Base-by-base conservation (phyloP, 2,113 vertebrate genomes). In the Daubentonia madagascariensis region DNA sequence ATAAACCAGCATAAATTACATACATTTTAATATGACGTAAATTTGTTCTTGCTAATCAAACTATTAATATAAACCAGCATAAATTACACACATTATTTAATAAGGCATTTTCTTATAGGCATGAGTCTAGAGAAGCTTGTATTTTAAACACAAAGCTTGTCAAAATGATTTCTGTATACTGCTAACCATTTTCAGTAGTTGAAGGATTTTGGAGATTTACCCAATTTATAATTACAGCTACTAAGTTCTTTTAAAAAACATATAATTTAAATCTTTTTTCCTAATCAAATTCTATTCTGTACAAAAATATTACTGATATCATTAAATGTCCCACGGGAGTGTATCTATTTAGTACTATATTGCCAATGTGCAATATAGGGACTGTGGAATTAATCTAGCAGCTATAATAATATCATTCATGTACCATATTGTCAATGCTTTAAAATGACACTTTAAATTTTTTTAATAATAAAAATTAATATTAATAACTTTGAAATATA, bases 371-470 rank as follows among this genome's bases (percentile, higher is more conserved):
- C 20, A 75, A 61, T 65, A 59, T 13, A 79, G 52, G 65, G 84
- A 89, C 23, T 48, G 35, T 22, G 61, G 84, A 88, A 79, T 79
- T 81, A 88, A 95, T 88, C 50, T 85, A 45, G 35, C 13, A 78
- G 59, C 50, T 65, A 28, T 16, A n/a, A 37, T 35, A 37, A 22
- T 28, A 79, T 63, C 68, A 32, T 37, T 84, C 22, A 81, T 30
- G 61, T 30, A 57, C 30, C 43, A 50, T 50, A 43, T 63, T 81
- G 17, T 57, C 59, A 54, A 45, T 65, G 45, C 40, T 92, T 91
- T 86, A 78, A 90, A 95, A 87, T 67, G 28, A 97, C 8, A 90
- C 9, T 96, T 68, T 79, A 92, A n/a, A 73, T 40, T 11, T 54
- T 54, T 92, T 87, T 83, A 94, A 87, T 54, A 61, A 57, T 61